Conservation (phyloP, 2,797 vertebrate genomes). For the Hirundo rustica region DNA sequence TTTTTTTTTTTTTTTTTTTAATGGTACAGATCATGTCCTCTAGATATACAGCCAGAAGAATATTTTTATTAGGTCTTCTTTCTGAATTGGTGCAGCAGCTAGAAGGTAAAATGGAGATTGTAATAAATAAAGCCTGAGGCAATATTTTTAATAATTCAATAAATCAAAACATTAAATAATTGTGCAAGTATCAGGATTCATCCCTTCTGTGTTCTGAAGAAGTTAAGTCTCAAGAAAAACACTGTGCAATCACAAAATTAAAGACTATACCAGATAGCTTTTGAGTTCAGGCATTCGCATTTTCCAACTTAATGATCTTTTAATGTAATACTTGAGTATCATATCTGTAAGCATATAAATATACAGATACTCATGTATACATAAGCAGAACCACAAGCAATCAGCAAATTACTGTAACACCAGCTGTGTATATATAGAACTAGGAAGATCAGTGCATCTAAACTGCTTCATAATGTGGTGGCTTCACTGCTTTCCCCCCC, state of each 20-base stretch:
- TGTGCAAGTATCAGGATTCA: not conserved
- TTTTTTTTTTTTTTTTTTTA: not conserved
- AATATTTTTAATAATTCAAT: not conserved
- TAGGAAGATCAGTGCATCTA: not conserved
- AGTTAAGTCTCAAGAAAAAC: not conserved
- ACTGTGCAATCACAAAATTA: not conserved
- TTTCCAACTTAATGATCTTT: not conserved
- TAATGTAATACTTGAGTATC: not conserved
- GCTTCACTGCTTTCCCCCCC: not conserved
- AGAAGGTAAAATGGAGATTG: not conserved
- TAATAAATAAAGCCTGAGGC: not conserved
- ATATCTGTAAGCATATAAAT: not conserved
- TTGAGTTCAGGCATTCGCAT: not conserved
- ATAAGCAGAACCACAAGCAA: constrained; percentile 27
- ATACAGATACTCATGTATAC: not conserved
- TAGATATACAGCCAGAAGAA: not conserved
- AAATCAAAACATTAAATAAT: not conserved
- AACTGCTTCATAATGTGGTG: not conserved
- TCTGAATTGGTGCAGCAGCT: not conserved
- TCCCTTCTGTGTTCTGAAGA: not conserved
- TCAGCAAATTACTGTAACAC: constrained; percentile 23
- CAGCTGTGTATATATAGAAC: not conserved
- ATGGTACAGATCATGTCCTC: not conserved
- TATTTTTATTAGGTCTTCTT: not conserved
- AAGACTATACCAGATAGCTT: not conserved